Conservation (phyloP, 1,140 invertebrate genomes). For the Drosophila trapezifrons region DNA sequence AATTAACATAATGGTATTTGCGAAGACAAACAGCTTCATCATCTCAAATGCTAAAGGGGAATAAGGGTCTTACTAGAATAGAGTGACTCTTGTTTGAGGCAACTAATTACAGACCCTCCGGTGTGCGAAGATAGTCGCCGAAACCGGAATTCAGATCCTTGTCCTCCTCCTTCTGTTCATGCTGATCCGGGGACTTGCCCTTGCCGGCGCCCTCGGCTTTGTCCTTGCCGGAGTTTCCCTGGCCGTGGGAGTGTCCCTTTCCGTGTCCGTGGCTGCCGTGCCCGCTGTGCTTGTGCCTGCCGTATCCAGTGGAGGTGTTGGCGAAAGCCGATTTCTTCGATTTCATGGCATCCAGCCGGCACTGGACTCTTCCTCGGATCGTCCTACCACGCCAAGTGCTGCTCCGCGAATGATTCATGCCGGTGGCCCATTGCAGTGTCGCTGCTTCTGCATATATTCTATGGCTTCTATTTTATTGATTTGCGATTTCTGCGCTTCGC, state of each 20-base stretch:
- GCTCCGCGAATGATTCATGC: slow-evolving; percentile 46
- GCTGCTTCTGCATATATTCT: slow-evolving; percentile 46
- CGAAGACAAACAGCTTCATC: slow-evolving; percentile 83
- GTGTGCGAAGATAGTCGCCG: slow-evolving; percentile 78
- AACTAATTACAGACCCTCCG: slow-evolving; percentile 75
- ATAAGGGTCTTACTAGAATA: not conserved
- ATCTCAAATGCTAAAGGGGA: slow-evolving; percentile 69
- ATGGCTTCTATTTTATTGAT: slow-evolving; percentile 77
- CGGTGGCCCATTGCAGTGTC: slow-evolving; percentile 18
- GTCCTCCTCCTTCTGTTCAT: slow-evolving; percentile 67
- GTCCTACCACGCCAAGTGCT: slow-evolving; percentile 46
- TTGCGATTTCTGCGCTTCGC: slow-evolving; percentile 44
- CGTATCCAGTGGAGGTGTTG: slow-evolving; percentile 78
- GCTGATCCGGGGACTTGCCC: slow-evolving; percentile 32
- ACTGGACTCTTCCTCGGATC: slow-evolving; percentile 12
- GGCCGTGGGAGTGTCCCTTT: slow-evolving; percentile 47
- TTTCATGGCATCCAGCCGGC: slow-evolving; percentile 69
- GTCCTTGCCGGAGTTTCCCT: slow-evolving; percentile 48
- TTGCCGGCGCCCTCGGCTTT: slow-evolving; percentile 32
- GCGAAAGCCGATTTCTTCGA: slow-evolving; percentile 76
- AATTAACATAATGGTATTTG: slow-evolving; percentile 80
- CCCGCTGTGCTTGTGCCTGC: slow-evolving; percentile 68
- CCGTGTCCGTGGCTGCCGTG: slow-evolving; percentile 48
- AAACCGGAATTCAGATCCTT: slow-evolving; percentile 80
- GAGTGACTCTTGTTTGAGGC: not conserved